Base-by-base conservation (phyloP, 1,140 invertebrate species). In the Drosophila lacertosa region DNA sequence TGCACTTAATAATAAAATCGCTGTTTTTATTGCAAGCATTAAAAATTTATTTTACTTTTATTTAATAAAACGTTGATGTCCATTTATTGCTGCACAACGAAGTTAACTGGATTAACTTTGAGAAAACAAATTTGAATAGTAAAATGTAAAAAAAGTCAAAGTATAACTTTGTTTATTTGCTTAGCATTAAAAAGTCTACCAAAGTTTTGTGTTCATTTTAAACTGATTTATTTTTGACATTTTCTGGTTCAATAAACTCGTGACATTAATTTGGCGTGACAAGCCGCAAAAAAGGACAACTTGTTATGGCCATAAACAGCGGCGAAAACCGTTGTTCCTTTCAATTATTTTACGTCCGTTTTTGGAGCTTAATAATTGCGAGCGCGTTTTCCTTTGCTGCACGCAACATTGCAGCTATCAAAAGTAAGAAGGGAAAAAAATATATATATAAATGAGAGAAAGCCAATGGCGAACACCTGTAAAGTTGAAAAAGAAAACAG, bases 291-390 rank as follows among this genome's bases (percentile, higher is more conserved):
- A 13, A 42, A 22, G 40, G 18, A 55, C 40, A 64, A 13, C 24
- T 29, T 32, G 26, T 22, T 44, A 11, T 35, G 22, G 13, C 39
- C 45, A 20, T 44, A 40, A 9, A 10, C 22, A 6, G 2, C 6
- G 47, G 0, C 11, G 26, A 3, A 48, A 51, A 51, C 47, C 57
- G 29, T 2, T 35, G 40, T 69, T 40, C 58, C 29, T 33, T 63
- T 48, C 16, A 15, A 55, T 69, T 63, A 55, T 53, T 63, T 47
- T 18, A 24, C 45, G 15, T 37, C 2, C 29, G 29, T 39, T 33
- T 33, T 32, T 32, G 53, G 6, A n/a, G 10, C 16, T 40, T 33
- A 48, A 47, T 47, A 63, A 69, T 69, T 69, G 48, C 24, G 32
- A 26, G 24, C 18, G 11, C n/a, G 16, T 37, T 54, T 37, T 3